phyloP scores from a whole-genome alignment of 2,113 vertebrate species.

The Okapia johnstoni region DNA sequence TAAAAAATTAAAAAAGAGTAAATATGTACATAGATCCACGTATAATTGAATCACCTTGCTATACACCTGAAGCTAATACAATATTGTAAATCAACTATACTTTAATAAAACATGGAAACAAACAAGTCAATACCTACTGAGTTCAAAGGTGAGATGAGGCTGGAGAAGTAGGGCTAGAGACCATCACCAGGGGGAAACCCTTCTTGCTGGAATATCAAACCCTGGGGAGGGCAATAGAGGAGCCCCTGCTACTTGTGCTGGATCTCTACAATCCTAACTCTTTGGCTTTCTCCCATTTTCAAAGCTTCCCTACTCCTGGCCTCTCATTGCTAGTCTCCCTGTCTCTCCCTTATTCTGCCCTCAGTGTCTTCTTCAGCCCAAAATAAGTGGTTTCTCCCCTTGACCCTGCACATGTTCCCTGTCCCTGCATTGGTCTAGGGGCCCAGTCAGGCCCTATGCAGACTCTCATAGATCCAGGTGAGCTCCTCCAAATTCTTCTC shows the following conservation, averaged over 20 bases:
- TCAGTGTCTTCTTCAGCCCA: neutral
- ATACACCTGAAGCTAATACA: neutral
- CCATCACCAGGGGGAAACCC: neutral
- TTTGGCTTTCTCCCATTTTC: neutral
- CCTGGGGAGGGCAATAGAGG: fast-evolving
- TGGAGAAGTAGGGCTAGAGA: neutral
- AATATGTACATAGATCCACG: fast-evolving
- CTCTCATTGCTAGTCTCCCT: neutral
- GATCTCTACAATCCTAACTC: fast-evolving
- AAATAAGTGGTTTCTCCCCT: neutral
- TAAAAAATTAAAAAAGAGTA: neutral
- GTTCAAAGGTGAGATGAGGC: neutral
- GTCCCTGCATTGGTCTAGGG: fast-evolving
- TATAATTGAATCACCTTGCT: neutral
- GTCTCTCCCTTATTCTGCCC: fast-evolving
- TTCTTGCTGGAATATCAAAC: neutral
- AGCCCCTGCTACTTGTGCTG: fast-evolving
- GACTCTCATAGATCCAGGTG: fast-evolving
- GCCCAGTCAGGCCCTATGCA: fast-evolving
- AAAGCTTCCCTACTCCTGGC: neutral
- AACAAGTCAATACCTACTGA: neutral
- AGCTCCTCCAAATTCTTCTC: neutral
- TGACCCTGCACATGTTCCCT: fast-evolving
- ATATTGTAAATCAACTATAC: neutral
- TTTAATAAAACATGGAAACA: neutral